Percentiles rank a stretch among this genome's conserved stretches.
Evolutionary conservation across 2,888 invertebrate genomes (phyloP).

Genomic region (Neoaliturus tenellus): DNA sequence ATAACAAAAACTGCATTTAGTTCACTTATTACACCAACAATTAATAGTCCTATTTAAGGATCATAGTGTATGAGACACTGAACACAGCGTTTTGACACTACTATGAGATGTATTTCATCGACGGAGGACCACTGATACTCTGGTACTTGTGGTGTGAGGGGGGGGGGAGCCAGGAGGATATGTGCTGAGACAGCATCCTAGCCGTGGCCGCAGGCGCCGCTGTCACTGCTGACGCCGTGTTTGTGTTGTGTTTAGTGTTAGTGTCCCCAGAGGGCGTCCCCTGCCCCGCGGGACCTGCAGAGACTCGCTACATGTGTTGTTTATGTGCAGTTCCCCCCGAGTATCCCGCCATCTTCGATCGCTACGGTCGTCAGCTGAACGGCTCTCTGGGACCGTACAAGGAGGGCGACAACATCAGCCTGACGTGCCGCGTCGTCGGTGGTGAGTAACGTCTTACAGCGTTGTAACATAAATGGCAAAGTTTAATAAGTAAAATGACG

Average conservation of each 20-base stretch:
- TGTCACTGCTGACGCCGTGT: neutral
- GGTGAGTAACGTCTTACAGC: constrained; percentile 80
- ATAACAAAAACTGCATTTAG: no score
- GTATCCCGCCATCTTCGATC: constrained; percentile 89
- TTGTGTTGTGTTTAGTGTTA: neutral
- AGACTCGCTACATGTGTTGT: neutral
- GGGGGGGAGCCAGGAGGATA: neutral
- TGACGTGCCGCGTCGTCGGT: constrained; percentile 91
- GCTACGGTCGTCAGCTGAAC: constrained; percentile 89
- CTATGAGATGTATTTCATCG: no score
- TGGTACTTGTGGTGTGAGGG: no score
- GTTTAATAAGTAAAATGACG: no score
- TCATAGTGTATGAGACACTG: no score
- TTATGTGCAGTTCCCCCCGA: constrained; percentile 89
- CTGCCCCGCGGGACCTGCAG: neutral
- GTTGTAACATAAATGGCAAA: no score
- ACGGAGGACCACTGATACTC: no score
- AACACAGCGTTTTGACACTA: no score
- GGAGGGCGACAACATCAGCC: constrained; percentile 89
- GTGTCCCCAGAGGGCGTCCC: neutral
- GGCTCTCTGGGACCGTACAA: constrained; percentile 89
- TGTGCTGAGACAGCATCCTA: neutral
- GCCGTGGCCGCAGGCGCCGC: neutral
- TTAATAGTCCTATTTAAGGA: no score
- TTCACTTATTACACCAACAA: no score